phyloP scores from a whole-genome alignment of 2,888 invertebrate species.

The Ophonus ardosiacus region DNA sequence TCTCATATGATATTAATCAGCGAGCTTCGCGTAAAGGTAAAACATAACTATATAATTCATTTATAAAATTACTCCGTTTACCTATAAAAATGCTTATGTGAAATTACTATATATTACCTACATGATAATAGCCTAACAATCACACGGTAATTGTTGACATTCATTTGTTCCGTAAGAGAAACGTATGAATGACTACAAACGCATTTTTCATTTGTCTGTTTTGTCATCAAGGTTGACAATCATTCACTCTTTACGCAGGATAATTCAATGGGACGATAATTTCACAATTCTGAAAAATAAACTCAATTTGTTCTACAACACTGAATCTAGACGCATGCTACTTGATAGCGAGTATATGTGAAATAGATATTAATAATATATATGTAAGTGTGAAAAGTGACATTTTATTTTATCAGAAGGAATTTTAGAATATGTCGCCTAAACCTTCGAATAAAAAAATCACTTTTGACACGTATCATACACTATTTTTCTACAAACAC shows the following conservation, averaged over 20 bases:
- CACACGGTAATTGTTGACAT: constrained; percentile 35
- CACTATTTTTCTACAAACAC: no score
- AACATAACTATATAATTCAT: constrained; percentile 35
- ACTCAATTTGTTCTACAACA: not conserved
- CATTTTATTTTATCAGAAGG: no score
- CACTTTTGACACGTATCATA: no score
- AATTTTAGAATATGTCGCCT: no score
- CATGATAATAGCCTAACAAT: constrained; percentile 48
- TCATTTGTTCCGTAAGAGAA: constrained; percentile 52
- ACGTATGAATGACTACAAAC: constrained; percentile 47
- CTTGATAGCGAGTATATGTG: no score
- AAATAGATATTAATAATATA: no score
- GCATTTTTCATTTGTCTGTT: constrained; percentile 38
- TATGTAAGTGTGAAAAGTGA: no score
- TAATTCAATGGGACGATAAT: not conserved
- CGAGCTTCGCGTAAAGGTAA: not conserved
- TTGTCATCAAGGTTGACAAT: constrained; percentile 45
- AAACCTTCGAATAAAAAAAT: no score
- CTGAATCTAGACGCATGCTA: not conserved
- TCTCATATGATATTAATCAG: constrained; percentile 6
- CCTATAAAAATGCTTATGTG: constrained; percentile 36
- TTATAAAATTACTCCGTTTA: constrained; percentile 38
- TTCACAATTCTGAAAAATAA: not conserved
- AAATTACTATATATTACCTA: constrained; percentile 44
- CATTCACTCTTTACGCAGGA: not conserved